phyloP scores from a whole-genome alignment of 2,113 vertebrate species.

The Gila orcuttii region DNA sequence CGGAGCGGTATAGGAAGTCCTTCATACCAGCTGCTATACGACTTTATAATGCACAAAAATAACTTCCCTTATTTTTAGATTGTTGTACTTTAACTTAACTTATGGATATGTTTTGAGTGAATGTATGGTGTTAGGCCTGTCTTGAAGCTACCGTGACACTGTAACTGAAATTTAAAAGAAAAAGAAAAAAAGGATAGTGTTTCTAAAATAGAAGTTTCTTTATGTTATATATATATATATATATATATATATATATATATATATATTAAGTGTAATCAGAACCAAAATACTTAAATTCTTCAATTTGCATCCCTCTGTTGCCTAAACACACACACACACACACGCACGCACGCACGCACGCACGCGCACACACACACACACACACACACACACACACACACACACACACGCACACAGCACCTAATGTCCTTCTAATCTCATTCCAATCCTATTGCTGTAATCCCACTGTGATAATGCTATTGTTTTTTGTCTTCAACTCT shows the following conservation, averaged over 20 bases:
- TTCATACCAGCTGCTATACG: no score
- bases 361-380: conserved; percentile 17
- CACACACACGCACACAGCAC: conserved; percentile 10
- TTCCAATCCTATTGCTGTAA: conserved; percentile 35
- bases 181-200: neutral
- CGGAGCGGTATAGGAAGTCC: no score
- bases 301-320: neutral
- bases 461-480: conserved; percentile 39
- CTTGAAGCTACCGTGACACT: no score
- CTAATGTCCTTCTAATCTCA: conserved; percentile 19
- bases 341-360: neutral
- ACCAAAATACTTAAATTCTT: neutral
- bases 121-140: no score
- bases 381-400: conserved; percentile 21
- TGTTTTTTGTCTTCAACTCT: conserved; percentile 28
- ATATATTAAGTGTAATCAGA: no score
- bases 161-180: neutral
- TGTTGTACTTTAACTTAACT: no score
- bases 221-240: neutral
- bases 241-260: no score
- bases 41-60: no score
- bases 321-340: conserved; percentile 34
- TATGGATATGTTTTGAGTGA: no score
- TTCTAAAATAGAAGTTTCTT: no score
- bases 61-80: no score